Percentiles rank a stretch among this genome's conserved stretches.
Evolutionary conservation across 2,113 vertebrate species (phyloP).

Genomic region (Chaetops frenatus): DNA sequence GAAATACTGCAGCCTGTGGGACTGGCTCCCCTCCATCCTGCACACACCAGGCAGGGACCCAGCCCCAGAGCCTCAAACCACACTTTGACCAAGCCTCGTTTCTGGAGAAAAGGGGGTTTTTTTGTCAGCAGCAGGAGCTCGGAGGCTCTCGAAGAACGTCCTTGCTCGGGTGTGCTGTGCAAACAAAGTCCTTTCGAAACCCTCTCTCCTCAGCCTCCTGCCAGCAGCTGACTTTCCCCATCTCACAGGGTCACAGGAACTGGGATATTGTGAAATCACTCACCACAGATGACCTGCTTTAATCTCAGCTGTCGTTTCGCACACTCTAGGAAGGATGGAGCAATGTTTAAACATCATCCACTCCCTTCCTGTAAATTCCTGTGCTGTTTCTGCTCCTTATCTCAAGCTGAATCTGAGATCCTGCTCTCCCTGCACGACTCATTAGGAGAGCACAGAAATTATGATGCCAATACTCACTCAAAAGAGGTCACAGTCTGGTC

Average conservation of each 20-base stretch:
- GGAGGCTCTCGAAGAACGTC: neutral
- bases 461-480: neutral
- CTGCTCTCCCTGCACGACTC: neutral
- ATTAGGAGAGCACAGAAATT: neutral
- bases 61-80: neutral
- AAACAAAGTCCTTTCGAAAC: neutral
- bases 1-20: neutral
- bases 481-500: accelerated
- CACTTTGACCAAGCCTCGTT: neutral
- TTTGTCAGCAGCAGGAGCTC: neutral
- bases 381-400: neutral
- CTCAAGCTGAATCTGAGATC: neutral
- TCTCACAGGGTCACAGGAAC: neutral
- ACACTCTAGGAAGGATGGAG: slow-evolving; percentile 39
- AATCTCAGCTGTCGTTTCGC: slow-evolving; percentile 13
- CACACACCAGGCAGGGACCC: neutral
- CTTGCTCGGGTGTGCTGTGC: neutral
- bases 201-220: neutral
- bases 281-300: neutral
- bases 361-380: slow-evolving; percentile 3
- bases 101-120: neutral
- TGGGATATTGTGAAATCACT: slow-evolving; percentile 26
- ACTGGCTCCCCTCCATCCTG: neutral
- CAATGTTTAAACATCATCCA: neutral
- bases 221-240: neutral